Conservation (phyloP, 2,113 vertebrate genomes). For the Nibea coibor region DNA sequence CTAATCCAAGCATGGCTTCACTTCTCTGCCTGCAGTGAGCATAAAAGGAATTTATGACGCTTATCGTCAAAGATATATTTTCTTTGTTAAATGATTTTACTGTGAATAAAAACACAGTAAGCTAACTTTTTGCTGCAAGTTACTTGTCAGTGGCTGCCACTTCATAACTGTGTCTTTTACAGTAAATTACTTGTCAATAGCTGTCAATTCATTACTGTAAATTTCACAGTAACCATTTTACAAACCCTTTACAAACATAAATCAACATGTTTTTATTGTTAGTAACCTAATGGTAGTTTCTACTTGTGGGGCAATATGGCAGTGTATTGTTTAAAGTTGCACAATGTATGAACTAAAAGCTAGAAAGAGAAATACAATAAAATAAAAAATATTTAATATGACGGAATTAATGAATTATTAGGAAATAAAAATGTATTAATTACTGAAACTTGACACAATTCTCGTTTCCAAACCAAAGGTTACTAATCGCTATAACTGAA, state of each 20-base stretch:
- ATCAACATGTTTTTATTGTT: neutral
- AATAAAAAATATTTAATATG: neutral
- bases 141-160: no score
- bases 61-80: neutral
- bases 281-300: neutral
- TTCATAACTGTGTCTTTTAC: no score
- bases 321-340: neutral
- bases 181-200: no score
- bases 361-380: neutral
- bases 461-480: no score
- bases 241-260: neutral
- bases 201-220: no score
- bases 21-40: neutral
- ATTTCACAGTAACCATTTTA: no score
- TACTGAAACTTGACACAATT: no score
- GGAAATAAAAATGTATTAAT: no score
- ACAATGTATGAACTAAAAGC: neutral
- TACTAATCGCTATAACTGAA: neutral
- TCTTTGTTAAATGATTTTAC: no score
- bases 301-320: neutral
- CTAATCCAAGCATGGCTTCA: neutral
- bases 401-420: no score
- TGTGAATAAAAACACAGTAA: no score
- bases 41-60: neutral
- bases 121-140: no score